Evolutionary conservation across 1,140 invertebrate genomes (phyloP).

Genomic region (Rhizoglyphus robini): DNA sequence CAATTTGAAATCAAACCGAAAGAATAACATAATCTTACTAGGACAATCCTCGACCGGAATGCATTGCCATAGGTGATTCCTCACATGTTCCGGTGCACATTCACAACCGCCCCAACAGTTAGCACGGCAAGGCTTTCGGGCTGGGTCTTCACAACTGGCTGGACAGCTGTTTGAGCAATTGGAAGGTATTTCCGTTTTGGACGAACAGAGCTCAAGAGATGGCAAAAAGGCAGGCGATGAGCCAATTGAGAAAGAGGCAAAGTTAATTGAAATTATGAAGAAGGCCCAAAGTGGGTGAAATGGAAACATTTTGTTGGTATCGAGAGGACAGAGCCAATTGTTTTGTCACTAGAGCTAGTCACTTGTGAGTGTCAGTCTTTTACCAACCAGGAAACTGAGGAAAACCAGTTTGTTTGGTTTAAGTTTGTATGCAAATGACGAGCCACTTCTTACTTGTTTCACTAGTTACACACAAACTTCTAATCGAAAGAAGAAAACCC

Average conservation of each 20-base stretch:
- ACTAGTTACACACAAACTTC: too few relatives aligned
- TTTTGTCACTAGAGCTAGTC: not conserved
- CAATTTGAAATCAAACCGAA: not conserved
- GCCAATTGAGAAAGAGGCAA: not conserved
- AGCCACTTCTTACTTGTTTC: too few relatives aligned
- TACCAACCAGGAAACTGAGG: not conserved
- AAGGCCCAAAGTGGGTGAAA: not conserved
- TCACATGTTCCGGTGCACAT: conserved; percentile 16
- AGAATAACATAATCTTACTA: not conserved
- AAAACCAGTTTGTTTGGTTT: not conserved
- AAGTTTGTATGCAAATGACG: too few relatives aligned
- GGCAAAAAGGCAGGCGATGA: not conserved
- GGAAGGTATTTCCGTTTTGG: not conserved
- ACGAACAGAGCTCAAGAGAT: not conserved
- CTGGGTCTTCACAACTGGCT: not conserved
- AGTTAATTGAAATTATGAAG: not conserved
- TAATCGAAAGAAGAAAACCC: too few relatives aligned
- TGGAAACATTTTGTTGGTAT: not conserved
- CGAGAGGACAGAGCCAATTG: not conserved
- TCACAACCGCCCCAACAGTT: conserved; percentile 14
- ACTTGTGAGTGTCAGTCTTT: not conserved
- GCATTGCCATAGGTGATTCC: conserved; percentile 10
- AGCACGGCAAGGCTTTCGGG: not conserved
- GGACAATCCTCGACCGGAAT: conserved; percentile 15
- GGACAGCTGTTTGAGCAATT: conserved; percentile 17